Conservation (phyloP, 23 tunicate genomes). For the Halocynthia aurantium region DNA sequence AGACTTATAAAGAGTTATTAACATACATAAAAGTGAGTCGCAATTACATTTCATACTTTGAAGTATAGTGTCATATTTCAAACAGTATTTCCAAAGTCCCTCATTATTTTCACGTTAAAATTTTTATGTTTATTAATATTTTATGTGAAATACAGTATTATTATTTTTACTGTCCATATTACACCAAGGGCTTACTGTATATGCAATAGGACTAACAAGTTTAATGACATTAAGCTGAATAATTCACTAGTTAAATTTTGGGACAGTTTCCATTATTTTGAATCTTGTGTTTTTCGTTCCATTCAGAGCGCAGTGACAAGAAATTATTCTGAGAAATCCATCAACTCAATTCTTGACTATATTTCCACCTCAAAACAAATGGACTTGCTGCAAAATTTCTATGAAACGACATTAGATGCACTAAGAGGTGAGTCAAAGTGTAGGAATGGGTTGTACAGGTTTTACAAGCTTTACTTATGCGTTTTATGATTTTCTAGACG, state of each 20-base stretch:
- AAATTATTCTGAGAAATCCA: slow-evolving; percentile 93
- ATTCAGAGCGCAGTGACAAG: slow-evolving; percentile 91
- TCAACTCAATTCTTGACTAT: slow-evolving; percentile 93
- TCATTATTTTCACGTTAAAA: no score
- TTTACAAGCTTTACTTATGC: background rate
- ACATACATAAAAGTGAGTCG: slow-evolving; percentile 70
- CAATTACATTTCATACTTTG: background rate
- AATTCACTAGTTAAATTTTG: no score
- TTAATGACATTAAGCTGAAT: no score
- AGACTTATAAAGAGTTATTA: slow-evolving; percentile 64
- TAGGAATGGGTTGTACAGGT: background rate
- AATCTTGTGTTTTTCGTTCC: background rate
- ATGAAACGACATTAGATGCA: slow-evolving; percentile 92
- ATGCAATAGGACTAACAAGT: no score
- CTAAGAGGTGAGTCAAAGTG: slow-evolving; percentile 52
- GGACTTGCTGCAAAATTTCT: slow-evolving; percentile 87
- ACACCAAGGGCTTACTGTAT: no score
- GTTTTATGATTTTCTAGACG: slow-evolving; percentile 49
- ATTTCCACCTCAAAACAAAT: slow-evolving; percentile 95
- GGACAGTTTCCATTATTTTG: no score
- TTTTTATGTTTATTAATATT: no score
- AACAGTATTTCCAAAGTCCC: no score
- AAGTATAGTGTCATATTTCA: no score
- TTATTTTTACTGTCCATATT: no score
- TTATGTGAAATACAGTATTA: no score